Evolutionary conservation across 1,140 invertebrate genomes (phyloP), one percentile per base, ranked within the genome.

Genomic region (Aricia agestis): DNA sequence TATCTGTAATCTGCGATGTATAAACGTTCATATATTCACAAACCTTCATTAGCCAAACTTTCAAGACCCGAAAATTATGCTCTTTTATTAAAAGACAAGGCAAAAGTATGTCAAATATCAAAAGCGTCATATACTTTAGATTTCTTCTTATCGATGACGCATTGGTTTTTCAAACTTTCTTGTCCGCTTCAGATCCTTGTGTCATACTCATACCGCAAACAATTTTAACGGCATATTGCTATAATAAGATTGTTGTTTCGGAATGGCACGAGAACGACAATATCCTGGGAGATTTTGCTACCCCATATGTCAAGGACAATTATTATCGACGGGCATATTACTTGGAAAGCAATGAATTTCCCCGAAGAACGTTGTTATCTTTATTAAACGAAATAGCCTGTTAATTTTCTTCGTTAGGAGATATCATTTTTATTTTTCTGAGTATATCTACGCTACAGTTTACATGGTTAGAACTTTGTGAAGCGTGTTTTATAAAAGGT

Each of bases 221-320:
- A 63, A 19, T 63, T 52, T 63, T 63, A 63, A 63, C 13, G 45
- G 10, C 45, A 36, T 9, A n/a, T n/a, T n/a, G 45, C 13, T 13
- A 52, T 52, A 52, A 52, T 52, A 52, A 52, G 45, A 52, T 52
- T 52, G 13, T 52, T 52, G 9, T 52, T 52, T 52, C 45, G 13
- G 11, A 52, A 52, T 13, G 45, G 0, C 9, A 52, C 11, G 1
- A 52, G 45, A 52, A 15, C 17, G 5, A 19, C 59, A 25, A 19
- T 63, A 63, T 63, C 59, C 59, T 18, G 17, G 31, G 59, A 63
- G 18, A 63, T 63, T 63, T 11, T 19, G 19, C 19, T 63, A 63
- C 71, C 66, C 65, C 67, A 68, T 66, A 69, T 69, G 72, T 66
- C 78, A 79, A 79, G 78, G 78, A n/a, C 74, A 74, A 68, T 79